Evolutionary conservation across 2,888 invertebrate genomes (phyloP).

Genomic region (Galerucella nymphaeae): DNA sequence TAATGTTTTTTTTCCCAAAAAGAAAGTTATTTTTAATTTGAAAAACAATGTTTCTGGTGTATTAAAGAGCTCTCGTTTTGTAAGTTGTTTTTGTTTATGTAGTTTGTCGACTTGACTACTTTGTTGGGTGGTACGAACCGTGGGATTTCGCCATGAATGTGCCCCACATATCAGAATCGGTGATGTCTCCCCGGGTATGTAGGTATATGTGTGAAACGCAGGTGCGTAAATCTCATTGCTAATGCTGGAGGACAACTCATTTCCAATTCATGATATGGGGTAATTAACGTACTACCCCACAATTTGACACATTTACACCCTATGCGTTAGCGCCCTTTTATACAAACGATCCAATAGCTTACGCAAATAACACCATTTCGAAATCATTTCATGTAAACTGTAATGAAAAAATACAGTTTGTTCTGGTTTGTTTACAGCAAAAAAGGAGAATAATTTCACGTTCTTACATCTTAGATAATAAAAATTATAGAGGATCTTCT

Average conservation of each 20-base stretch:
- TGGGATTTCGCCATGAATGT: conserved; percentile 26
- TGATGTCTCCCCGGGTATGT: conserved; percentile 27
- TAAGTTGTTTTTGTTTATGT: not conserved
- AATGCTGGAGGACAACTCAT: conserved; percentile 50
- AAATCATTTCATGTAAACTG: conserved; percentile 23
- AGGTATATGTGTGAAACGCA: conserved; percentile 34
- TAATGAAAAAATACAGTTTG: conserved; percentile 3
- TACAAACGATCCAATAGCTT: conserved; percentile 37
- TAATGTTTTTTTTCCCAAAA: no score
- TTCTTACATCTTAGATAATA: no score
- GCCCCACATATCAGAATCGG: conserved; percentile 26
- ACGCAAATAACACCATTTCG: conserved; percentile 38
- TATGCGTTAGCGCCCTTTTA: conserved; percentile 35
- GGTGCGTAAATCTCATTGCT: conserved; percentile 46
- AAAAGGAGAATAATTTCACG: no score
- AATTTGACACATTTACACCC: conserved; percentile 48
- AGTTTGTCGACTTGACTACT: not conserved
- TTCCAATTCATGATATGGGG: conserved; percentile 49
- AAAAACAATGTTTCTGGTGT: not conserved
- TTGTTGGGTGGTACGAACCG: conserved; percentile 29
- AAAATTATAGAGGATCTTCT: no score
- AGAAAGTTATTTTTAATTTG: not conserved
- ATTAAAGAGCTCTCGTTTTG: not conserved
- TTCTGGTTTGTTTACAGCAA: no score
- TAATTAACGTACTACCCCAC: conserved; percentile 50